Conservation (phyloP, 2,888 invertebrate species). For the Aphidoletes aphidimyza region DNA sequence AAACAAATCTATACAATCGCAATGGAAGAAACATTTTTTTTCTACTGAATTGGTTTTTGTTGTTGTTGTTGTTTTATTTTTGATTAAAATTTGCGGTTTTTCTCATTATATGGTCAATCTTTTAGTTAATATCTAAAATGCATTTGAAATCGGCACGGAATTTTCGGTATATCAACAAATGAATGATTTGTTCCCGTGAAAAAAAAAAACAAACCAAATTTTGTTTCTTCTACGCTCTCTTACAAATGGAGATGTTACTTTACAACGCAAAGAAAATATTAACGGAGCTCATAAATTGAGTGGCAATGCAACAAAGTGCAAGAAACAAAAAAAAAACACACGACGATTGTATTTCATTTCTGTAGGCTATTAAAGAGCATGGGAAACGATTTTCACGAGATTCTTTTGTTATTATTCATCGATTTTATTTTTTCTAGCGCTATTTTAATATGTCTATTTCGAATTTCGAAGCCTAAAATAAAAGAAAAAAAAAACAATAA, state of each 20-base stretch:
- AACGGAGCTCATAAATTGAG: background rate
- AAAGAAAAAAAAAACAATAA: background rate
- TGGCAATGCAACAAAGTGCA: background rate
- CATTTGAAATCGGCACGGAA: background rate
- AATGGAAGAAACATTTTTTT: no score
- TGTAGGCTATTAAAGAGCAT: slow-evolving; percentile 36
- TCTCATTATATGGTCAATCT: slow-evolving; percentile 4
- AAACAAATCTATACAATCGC: no score
- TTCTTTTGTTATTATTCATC: background rate
- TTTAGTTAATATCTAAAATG: background rate
- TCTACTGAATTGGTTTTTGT: no score
- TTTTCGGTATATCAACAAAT: background rate
- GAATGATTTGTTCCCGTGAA: no score
- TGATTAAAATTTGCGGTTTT: slow-evolving; percentile 31
- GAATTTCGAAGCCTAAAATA: background rate
- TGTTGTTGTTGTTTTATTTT: background rate
- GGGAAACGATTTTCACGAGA: slow-evolving; percentile 1
- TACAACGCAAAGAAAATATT: background rate
- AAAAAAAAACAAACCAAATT: background rate
- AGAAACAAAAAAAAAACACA: background rate
- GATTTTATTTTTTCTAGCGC: background rate
- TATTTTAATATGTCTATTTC: no score
- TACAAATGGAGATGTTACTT: background rate
- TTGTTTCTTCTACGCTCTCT: no score
- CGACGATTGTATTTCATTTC: slow-evolving; percentile 1